Base-by-base conservation (phyloP, 2,797 vertebrate species). In the Mus caroli region DNA sequence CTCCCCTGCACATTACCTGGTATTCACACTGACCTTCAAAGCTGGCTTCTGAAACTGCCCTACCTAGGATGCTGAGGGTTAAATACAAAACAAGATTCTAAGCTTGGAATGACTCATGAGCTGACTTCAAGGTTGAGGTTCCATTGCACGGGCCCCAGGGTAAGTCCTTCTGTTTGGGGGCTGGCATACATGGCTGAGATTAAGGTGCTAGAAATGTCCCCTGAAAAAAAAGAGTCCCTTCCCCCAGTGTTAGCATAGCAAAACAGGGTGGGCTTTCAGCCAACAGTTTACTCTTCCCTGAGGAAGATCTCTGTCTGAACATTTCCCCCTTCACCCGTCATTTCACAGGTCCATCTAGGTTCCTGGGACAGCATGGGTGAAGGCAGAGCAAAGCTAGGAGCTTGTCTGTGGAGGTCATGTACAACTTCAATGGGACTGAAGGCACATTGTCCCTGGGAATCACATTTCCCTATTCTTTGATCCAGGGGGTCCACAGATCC, bases 341-440 rank as follows among this genome's bases (percentile, higher is more conserved):
- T 20, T 28, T 0, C 10, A 2, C 14, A 8, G 46, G 64, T 7
- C 6, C 0, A 9, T 11, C 46, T 43, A 3, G n/a, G 19, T 64
- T 10, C 56, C 60, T 34, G 14, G 71, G 56, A 73, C 22, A 9
- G 24, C 9, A 0, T 0, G 5, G 17, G 26, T 2, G 0, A 9
- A n/a, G 20, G n/a, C 5, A 19, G 34, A 52, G 67, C 43, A 56
- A n/a, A 19, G 13, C n/a, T 17, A 3, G 2, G 0, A 62, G 8
- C 28, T 24, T 22, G 0, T 24, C 28, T 0, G 0, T 3, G 6
- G 69, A 1, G 19, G 4, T 24, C 40, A 1, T 34, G 0, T 28
- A 20, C 22, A 19, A 4, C 1, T 2, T 0, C 37, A 15, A 15
- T 0, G 2, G 3, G 0, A 19, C 0, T 1, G 46, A 5, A 12